Conservation (phyloP, 2,888 invertebrate genomes). For the Camponotus fellah region DNA sequence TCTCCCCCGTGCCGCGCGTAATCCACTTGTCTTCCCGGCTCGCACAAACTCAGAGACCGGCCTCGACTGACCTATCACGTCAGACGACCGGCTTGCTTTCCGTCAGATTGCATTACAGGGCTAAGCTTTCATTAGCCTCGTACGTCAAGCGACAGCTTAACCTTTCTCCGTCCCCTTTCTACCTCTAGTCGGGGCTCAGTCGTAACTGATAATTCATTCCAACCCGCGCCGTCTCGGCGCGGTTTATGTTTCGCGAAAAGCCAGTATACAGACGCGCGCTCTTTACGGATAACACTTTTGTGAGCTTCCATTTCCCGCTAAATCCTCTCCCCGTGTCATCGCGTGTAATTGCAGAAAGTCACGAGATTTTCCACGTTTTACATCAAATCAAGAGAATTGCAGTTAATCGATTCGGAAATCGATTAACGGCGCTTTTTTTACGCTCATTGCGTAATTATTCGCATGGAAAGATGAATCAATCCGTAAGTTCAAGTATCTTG, state of each 20-base stretch:
- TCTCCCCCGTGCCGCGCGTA: slow-evolving; percentile 69
- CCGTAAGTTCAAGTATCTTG: neutral
- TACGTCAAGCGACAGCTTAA: slow-evolving; percentile 81
- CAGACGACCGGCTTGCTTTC: slow-evolving; percentile 76
- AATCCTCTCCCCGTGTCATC: slow-evolving; percentile 21
- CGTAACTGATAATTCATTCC: slow-evolving; percentile 75
- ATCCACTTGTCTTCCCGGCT: slow-evolving; percentile 78
- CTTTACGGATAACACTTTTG: slow-evolving; percentile 47
- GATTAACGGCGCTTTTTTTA: slow-evolving; percentile 7
- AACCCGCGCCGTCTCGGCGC: slow-evolving; percentile 50
- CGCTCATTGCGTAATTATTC: neutral
- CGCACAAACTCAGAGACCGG: slow-evolving; percentile 64
- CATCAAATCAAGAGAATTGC: slow-evolving; percentile 32
- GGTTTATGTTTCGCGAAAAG: slow-evolving; percentile 38
- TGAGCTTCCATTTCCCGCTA: slow-evolving; percentile 8
- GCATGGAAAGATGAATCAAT: neutral
- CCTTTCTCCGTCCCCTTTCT: slow-evolving; percentile 73
- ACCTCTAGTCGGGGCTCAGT: slow-evolving; percentile 45
- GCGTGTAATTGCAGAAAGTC: slow-evolving; percentile 24
- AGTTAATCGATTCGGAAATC: slow-evolving; percentile 35
- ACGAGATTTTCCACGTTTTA: slow-evolving; percentile 38
- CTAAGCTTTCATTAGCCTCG: slow-evolving; percentile 82
- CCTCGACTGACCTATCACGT: slow-evolving; percentile 80
- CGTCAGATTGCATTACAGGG: slow-evolving; percentile 81
- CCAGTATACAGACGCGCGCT: neutral